Base-by-base conservation (phyloP, 2,797 vertebrate genomes). In the Dallia pectoralis region DNA sequence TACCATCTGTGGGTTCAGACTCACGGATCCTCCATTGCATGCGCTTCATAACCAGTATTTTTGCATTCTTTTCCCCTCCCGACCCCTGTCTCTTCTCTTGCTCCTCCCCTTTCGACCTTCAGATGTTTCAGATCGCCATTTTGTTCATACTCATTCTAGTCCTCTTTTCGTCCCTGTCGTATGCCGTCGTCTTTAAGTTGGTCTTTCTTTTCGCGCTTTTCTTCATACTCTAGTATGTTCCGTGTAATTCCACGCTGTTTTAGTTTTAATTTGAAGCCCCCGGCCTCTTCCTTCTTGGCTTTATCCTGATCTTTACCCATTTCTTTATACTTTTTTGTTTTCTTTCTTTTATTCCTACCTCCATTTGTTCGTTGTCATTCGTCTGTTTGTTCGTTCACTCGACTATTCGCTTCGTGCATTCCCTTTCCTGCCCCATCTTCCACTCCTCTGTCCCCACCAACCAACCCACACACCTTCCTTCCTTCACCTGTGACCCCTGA, bases 11-110 rank as follows among this genome's bases (percentile, higher is more conserved):
- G 92, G 93, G 90, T 95, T 93, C 94, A 94, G 93, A 93, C 89
- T 95, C 95, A 94, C 90, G 94, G 93, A 92, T 95, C 95, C 92
- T 87, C 88, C 95, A 95, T 95, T 92, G 96, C 97, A 98, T 97
- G 97, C 91, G 94, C 95, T 95, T 95, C 95, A 93, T 97, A 95
- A 96, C 95, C 91, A 85, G 94, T 95, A 93, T 97, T 94, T 69
- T 94, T 95, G 95, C 96, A 92, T 95, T 95, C 92, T 94, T 94
- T 92, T 78, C 77, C 87, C 88, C 91, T 88, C 83, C 84, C 78
- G 47, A 22, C 69, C 74, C 71, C 56, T 66, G 87, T 91, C 87
- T 92, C 89, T 93, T 91, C 93, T 92, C 90, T 93, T 93, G 87
- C 85, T 89, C 83, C 91, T 94, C 95, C 95, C 95, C 95, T 91